Base-by-base conservation (phyloP, 1,140 invertebrate species). In the Glomeris maerens region DNA sequence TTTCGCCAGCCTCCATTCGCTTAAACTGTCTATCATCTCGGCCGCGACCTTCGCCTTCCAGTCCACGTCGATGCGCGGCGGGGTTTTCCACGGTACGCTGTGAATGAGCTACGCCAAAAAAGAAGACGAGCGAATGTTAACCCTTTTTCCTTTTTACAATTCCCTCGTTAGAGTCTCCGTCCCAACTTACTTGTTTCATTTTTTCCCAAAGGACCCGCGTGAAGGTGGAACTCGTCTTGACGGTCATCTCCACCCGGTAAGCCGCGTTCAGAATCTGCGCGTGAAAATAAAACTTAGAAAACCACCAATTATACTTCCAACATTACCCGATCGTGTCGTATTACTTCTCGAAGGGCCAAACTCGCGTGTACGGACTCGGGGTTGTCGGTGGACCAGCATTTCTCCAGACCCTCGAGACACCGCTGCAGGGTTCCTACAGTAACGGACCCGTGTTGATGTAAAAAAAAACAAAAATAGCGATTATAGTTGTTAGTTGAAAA, bases 171-270 rank as follows among this genome's bases (percentile, higher is more conserved):
- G 17, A 36, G 17, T 10, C 17, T 36, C 20, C 5, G 20, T 5
- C 40, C 20, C 23, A 44, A 39, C 39, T 29, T 54, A 88, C 67
- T 55, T 83, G 78, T 53, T 83, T 74, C 57, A 91, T 72, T 56
- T 82, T 77, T 60, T 90, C 84, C 55, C 87, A 70, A 47, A 91
- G 74, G 0, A 77, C 74, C 50, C 79, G 69, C 17, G 89, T 71
- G 42, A 87, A 67, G 0, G 82, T 83, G 49, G 82, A 82, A 28
- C 83, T 83, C 22, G 79, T 76, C 39, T 78, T 77, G 26, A 83
- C 76, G 56, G 79, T 80, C n/a, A 91, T 72, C 63, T 90, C 81
- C n/a, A 91, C 78, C 52, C 81, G 78, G 52, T 86, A 83, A 2
- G 86, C 84, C 22, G 82, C 81, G 50, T 78, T 80, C 39, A 89